These are phyloP conservation scores for Dynastes hyllus DNA, from an alignment of 2,888 invertebrate genomes.

Conservation along the genomic window DNA sequence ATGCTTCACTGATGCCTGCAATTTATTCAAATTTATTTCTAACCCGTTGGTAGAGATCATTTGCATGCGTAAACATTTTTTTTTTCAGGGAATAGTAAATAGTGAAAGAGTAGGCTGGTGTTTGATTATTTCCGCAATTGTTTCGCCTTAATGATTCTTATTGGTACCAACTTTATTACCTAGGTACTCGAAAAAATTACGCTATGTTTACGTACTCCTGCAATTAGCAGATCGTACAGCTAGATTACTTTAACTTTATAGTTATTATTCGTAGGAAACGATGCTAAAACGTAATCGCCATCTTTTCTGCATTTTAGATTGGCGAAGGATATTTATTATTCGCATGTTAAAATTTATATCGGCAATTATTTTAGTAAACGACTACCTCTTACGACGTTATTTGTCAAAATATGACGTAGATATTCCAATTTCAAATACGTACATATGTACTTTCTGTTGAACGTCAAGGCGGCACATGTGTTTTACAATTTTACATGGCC, in stretches of 20 bases:
- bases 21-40: conserved; percentile 31
- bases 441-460: background rate
- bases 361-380: too few relatives aligned
- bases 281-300: background rate
- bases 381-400: background rate
- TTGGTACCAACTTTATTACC: background rate
- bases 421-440: background rate
- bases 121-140: conserved; percentile 7
- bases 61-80: conserved; percentile 1
- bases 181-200: background rate
- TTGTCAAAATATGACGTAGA: background rate
- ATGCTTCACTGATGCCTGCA: background rate
- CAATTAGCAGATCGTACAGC: conserved; percentile 3
- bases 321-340: background rate
- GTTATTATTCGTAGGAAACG: too few relatives aligned
- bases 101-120: background rate
- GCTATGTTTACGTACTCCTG: background rate
- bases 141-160: background rate
- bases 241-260: too few relatives aligned
- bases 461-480: too few relatives aligned
- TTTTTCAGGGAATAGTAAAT: background rate
- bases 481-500: too few relatives aligned
- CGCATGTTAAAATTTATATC: background rate
- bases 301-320: background rate
- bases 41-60: background rate